These are phyloP conservation scores for Lacerta bilineata DNA, from an alignment of 2,797 vertebrate genomes.

Conservation along the genomic window DNA sequence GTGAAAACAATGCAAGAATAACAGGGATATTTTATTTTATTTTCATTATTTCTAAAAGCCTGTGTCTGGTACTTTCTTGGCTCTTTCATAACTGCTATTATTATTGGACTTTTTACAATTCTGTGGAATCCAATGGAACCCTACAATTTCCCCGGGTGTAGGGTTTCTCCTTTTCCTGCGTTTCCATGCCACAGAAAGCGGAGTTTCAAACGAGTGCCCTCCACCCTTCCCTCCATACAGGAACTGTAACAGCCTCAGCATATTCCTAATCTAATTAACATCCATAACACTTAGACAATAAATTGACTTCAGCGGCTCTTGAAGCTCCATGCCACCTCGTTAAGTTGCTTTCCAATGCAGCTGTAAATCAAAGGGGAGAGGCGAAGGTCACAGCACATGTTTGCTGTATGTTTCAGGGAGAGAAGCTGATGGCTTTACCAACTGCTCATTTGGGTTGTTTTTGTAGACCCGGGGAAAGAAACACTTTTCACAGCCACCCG, in stretches of 20 bases:
- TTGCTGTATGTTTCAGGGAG: constrained; percentile 69
- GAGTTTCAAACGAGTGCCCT: constrained; percentile 71
- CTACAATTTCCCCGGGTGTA: constrained; percentile 68
- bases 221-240: constrained; percentile 59
- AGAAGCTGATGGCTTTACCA: constrained; percentile 81
- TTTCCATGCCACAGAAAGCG: constrained; percentile 70
- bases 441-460: constrained; percentile 77
- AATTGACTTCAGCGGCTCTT: constrained; percentile 71
- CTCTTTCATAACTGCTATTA: constrained; percentile 62
- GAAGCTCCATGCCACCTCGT: constrained; percentile 70
- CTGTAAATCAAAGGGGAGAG: constrained; percentile 79
- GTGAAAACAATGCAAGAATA: constrained; percentile 61
- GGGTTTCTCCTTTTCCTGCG: constrained; percentile 71
- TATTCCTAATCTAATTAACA: constrained; percentile 82
- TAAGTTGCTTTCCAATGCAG: constrained; percentile 75
- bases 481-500: constrained; percentile 42
- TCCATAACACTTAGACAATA: constrained; percentile 74
- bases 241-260: constrained; percentile 69
- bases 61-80: constrained; percentile 67
- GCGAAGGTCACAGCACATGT: constrained; percentile 62
- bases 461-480: constrained; percentile 65
- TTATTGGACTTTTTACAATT: constrained; percentile 77
- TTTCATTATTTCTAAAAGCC: constrained; percentile 59
- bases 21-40: constrained; percentile 58
- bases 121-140: constrained; percentile 69